These are phyloP conservation scores for Lepus townsendii DNA, from an alignment of 2,797 vertebrate genomes.

Conservation along the genomic window DNA sequence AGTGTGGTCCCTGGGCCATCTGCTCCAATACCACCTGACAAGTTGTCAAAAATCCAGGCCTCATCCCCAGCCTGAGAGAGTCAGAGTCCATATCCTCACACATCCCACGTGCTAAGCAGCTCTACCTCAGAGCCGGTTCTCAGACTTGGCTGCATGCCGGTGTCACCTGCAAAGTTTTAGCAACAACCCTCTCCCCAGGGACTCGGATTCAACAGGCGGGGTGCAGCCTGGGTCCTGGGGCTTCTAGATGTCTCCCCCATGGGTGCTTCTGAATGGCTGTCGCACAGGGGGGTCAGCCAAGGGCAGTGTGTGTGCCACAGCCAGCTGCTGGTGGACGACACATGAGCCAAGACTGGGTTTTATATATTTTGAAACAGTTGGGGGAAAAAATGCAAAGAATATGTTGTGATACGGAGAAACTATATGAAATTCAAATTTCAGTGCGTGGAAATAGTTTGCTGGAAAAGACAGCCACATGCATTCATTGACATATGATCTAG, in stretches of 20 bases:
- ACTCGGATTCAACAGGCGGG: background rate
- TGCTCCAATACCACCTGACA: background rate
- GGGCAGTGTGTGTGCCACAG: background rate
- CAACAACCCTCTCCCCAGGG: background rate
- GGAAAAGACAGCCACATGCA: background rate
- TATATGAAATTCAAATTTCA: conserved; percentile 13
- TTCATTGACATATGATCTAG: background rate
- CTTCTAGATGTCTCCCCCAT: background rate
- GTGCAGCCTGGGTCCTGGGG: background rate
- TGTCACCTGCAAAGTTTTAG: background rate
- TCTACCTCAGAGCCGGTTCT: background rate
- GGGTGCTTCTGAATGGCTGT: background rate
- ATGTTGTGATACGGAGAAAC: background rate
- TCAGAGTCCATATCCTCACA: background rate
- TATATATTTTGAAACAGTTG: conserved; percentile 49
- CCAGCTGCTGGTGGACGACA: background rate
- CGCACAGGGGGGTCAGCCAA: background rate
- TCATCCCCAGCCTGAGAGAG: background rate
- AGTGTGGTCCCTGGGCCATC: background rate
- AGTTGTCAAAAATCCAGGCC: conserved; percentile 3
- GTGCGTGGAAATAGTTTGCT: background rate
- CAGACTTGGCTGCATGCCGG: background rate
- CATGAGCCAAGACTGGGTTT: background rate
- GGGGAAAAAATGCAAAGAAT: background rate
- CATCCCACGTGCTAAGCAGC: background rate